A percentile compares a stretch with the other conserved stretches of the same genome.
phyloP scores from a whole-genome alignment of 2,113 vertebrate species.

The Arenaria interpres region DNA sequence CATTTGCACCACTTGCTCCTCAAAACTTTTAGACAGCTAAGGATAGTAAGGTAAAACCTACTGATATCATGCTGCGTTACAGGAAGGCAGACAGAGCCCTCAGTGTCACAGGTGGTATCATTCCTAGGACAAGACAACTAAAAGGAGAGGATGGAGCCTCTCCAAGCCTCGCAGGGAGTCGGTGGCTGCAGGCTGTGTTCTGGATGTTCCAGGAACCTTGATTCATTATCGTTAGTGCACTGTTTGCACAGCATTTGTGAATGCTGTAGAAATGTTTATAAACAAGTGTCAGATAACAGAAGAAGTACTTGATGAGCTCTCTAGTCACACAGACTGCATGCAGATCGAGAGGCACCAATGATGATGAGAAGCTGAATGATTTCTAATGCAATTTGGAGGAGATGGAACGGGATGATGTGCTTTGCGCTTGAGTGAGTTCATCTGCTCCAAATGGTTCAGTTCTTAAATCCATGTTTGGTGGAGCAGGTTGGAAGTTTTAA shows the following conservation, averaged over 20 bases:
- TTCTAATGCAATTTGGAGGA: neutral
- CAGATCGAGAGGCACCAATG: neutral
- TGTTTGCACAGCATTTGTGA: constrained; percentile 21
- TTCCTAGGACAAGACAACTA: neutral
- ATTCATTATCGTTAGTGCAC: neutral
- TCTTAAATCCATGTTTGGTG: neutral
- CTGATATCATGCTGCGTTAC: neutral
- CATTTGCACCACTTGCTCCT: neutral
- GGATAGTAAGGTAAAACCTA: neutral
- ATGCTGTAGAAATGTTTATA: constrained; percentile 34
- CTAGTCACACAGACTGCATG: neutral
- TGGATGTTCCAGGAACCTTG: neutral
- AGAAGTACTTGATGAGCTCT: constrained; percentile 15
- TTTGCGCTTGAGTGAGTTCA: neutral
- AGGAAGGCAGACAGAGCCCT: neutral
- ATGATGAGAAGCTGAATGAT: neutral
- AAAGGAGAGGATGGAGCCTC: neutral
- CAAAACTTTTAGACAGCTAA: neutral
- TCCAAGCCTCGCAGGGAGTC: neutral
- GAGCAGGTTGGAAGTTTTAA: neutral
- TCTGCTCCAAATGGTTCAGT: neutral
- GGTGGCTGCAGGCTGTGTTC: neutral
- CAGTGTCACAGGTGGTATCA: neutral
- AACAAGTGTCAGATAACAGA: constrained; percentile 25
- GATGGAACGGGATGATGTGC: neutral